Evolutionary conservation across 2,797 vertebrate species (phyloP).

Genomic region (Hoplostethus mediterraneus): DNA sequence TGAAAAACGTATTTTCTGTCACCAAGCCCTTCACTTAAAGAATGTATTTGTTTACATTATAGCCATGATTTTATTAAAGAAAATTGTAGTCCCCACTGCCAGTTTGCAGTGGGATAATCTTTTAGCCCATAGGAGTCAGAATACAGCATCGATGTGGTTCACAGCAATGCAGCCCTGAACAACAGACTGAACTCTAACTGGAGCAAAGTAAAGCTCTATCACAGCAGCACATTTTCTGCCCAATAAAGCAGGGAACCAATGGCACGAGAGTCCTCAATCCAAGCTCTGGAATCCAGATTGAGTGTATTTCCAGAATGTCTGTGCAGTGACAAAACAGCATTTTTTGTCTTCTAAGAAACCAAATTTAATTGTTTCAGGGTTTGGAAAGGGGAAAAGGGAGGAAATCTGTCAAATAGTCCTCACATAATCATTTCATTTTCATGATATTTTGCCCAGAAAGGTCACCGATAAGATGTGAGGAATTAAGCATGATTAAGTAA

Average conservation of each 20-base stretch:
- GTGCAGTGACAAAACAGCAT: not conserved
- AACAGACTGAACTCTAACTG: not conserved
- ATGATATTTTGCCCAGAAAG: not conserved
- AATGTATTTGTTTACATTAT: not conserved
- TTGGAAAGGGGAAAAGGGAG: not conserved
- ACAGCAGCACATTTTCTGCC: not conserved
- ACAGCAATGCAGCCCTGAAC: not conserved
- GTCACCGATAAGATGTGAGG: not conserved
- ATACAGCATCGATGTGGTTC: not conserved
- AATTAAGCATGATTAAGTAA: not conserved
- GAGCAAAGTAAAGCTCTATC: not conserved
- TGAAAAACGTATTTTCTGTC: not conserved
- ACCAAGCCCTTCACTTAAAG: not conserved
- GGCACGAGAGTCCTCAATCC: not conserved
- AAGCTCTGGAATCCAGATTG: not conserved
- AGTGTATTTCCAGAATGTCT: not conserved
- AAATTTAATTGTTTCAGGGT: not conserved
- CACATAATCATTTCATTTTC: not conserved
- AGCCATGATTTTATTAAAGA: too few relatives aligned
- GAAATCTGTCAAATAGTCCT: not conserved
- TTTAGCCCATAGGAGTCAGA: too few relatives aligned
- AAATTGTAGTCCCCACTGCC: too few relatives aligned
- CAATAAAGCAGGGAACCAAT: not conserved
- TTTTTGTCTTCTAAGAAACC: not conserved
- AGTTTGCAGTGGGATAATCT: too few relatives aligned